Evolutionary conservation across 2,113 vertebrate species (phyloP).

Genomic region (Brienomyrus longianalis): DNA sequence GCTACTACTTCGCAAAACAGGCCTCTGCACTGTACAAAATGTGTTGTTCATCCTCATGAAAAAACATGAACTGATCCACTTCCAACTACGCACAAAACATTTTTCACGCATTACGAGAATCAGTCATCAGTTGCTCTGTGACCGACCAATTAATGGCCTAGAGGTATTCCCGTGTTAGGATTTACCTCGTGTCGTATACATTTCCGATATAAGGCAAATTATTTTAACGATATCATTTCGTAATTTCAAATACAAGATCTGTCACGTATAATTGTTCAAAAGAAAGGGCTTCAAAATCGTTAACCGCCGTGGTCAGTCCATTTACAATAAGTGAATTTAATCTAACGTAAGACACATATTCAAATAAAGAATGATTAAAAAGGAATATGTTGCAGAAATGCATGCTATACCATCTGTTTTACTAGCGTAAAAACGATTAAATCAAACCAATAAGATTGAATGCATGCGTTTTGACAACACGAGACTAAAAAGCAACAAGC

Average conservation of each 20-base stretch:
- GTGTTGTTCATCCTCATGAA: neutral
- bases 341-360: neutral
- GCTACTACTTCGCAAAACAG: neutral
- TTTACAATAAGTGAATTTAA: neutral
- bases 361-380: neutral
- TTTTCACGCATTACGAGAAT: neutral
- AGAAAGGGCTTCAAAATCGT: neutral
- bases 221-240: neutral
- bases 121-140: neutral
- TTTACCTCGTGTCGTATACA: neutral
- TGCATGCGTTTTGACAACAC: slow-evolving; percentile 24
- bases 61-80: neutral
- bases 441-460: slow-evolving; percentile 27
- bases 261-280: neutral
- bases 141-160: neutral
- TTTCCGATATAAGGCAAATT: neutral
- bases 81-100: neutral
- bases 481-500: slow-evolving; percentile 43
- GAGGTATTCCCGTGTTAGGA: neutral
- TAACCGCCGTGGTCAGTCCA: neutral
- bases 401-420: neutral
- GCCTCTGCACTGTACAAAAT: neutral
- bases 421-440: slow-evolving; percentile 31
- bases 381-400: neutral
- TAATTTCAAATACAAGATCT: neutral